Evolutionary conservation across 2,888 invertebrate genomes (phyloP).

Genomic region (Metopia argyrocephala): DNA sequence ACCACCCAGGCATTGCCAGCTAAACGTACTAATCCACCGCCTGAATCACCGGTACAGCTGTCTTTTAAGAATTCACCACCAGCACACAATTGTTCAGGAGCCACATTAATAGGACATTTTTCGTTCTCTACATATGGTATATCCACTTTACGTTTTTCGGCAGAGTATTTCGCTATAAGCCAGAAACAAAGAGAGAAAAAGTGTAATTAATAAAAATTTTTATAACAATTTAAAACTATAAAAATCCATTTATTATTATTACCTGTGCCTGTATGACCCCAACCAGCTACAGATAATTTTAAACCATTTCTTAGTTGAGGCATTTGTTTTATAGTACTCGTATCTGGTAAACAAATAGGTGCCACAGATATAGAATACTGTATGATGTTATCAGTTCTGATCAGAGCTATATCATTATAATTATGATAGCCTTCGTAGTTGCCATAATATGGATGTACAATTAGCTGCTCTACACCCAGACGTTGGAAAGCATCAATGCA

Average conservation of each 20-base stretch:
- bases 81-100: conserved; percentile 81
- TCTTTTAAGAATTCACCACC: conserved; percentile 83
- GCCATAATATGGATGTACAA: conserved; percentile 82
- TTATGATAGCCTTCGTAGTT: conserved; percentile 78
- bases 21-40: conserved; percentile 84
- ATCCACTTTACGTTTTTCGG: conserved; percentile 56
- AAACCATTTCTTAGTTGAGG: conserved; percentile 37
- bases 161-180: conserved; percentile 48
- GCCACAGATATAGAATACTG: conserved; percentile 79
- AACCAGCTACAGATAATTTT: conserved; percentile 80
- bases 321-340: conserved; percentile 5
- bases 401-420: conserved; percentile 84
- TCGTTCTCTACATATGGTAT: conserved; percentile 62
- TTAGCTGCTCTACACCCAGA: conserved; percentile 81
- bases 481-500: conserved; percentile 80
- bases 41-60: conserved; percentile 86
- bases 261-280: conserved; percentile 80
- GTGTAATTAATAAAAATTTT: background rate
- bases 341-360: conserved; percentile 81
- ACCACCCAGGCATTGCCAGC: conserved; percentile 78
- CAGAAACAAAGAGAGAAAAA: conserved; percentile 1
- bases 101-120: conserved; percentile 56
- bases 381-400: conserved; percentile 81
- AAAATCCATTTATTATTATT: background rate
- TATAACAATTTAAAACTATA: background rate